These are phyloP conservation scores for Ooceraea biroi DNA, from an alignment of 1,140 invertebrate species.

Conservation along the genomic window DNA sequence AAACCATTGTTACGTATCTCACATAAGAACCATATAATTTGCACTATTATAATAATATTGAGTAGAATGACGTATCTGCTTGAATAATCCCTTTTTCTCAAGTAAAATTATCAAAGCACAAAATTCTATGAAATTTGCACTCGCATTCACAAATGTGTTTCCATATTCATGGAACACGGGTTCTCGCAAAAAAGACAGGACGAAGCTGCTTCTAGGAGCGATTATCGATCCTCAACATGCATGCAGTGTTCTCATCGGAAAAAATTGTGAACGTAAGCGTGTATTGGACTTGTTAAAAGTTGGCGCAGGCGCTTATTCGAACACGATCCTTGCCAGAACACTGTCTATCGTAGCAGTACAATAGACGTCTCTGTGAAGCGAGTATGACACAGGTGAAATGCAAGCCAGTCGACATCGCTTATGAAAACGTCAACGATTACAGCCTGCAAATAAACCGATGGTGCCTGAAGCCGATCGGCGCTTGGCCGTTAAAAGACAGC, in stretches of 20 bases:
- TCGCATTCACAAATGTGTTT: not conserved
- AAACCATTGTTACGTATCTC: conserved; percentile 17
- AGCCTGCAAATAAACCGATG: conserved; percentile 44
- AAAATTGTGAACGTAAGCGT: not conserved
- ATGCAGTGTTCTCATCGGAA: not conserved
- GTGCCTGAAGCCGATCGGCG: conserved; percentile 37
- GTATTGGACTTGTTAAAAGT: not conserved
- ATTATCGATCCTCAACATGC: conserved; percentile 16
- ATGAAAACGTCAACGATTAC: not conserved
- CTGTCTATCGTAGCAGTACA: not conserved
- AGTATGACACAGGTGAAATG: not conserved
- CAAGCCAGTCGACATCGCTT: not conserved
- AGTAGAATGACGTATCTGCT: too few species aligned
- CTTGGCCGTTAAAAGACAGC: conserved; percentile 52
- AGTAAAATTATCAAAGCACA: too few species aligned
- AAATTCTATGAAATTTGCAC: not conserved
- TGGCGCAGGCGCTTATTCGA: conserved; percentile 16
- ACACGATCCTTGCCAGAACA: not conserved
- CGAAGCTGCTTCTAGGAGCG: not conserved
- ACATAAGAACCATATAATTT: too few species aligned
- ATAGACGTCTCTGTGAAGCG: not conserved
- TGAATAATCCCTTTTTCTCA: too few species aligned
- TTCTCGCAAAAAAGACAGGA: not conserved
- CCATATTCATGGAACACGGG: not conserved
- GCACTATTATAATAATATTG: too few species aligned